These are phyloP conservation scores for Oophaga pumilio DNA, from an alignment of 2,113 vertebrate species.

Conservation along the genomic window DNA sequence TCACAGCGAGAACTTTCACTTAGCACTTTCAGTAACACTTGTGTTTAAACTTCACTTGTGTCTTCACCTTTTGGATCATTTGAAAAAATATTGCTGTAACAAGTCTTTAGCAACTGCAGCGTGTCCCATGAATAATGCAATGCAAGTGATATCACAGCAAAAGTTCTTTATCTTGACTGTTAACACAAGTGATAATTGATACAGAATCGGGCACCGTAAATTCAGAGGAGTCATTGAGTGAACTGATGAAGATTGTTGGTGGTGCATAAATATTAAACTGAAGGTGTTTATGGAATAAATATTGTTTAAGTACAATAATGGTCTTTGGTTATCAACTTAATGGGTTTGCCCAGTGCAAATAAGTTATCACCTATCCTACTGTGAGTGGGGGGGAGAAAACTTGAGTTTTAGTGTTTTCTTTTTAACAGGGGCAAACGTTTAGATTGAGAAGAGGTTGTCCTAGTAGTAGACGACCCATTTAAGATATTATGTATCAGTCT, in stretches of 20 bases:
- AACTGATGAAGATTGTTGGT: background rate
- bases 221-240: background rate
- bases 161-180: background rate
- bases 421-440: too few relatives aligned
- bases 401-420: too few relatives aligned
- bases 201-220: background rate
- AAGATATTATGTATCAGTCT: too few relatives aligned
- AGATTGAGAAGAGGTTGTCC: too few relatives aligned
- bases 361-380: too few relatives aligned
- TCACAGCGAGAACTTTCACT: background rate
- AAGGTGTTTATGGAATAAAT: background rate
- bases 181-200: constrained; percentile 31
- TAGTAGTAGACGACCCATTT: too few relatives aligned
- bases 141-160: constrained; percentile 21
- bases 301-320: background rate
- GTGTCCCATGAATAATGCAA: background rate
- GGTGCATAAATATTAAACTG: background rate
- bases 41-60: background rate
- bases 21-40: constrained; percentile 19
- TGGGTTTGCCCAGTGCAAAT: too few relatives aligned
- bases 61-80: constrained; percentile 21
- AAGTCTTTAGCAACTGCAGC: background rate
- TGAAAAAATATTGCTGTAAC: constrained; percentile 22
- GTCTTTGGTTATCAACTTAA: background rate
- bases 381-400: too few relatives aligned